Evolutionary conservation across 2,113 vertebrate genomes (phyloP), one percentile per base, ranked within the genome.

Genomic region (Nycticebus coucang): DNA sequence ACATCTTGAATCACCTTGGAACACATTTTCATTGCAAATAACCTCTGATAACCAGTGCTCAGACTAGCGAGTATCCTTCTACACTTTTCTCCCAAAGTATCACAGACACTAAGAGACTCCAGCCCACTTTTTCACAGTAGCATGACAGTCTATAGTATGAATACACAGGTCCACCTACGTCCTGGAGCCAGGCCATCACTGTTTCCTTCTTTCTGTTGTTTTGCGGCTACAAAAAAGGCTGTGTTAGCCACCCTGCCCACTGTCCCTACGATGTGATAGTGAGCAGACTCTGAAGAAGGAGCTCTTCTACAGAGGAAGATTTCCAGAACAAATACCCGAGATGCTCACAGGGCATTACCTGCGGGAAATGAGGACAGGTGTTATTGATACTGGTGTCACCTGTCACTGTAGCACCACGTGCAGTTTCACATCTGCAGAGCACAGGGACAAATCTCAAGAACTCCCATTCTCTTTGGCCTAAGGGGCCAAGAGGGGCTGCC

Each of bases 341-440:
- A 41, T 12, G 57, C 21, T 81, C 26, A 1, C 12, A 24, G 3
- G 21, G 37, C 71, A 55, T 33, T 41, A 26, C 64, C 19, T 2
- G 33, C 21, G 4, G 30, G 33, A 55, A 24, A 17, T 18, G 8
- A 35, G 53, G 72, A 35, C 15, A 2, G 1, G 45, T 5, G 45
- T 18, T 9, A 33, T 6, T 14, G 62, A 64, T 5, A 13, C 83
- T 5, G 22, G 7, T 60, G 53, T 41, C 55, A 24, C 4, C 1
- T 0, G 11, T 37, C 72, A 10, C 33, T 7, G 33, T 0, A 2
- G 41, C 12, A 19, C 69, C 24, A 26, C 0, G 10, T 71, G 21
- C 7, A 12, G 30, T 12, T 37, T 87, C 68, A 59, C 18, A 8
- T 21, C 28, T n/a, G 18, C 55, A 15, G 4, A 64, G 74, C 24